Evolutionary conservation across 2,888 invertebrate species (phyloP), one percentile per base, ranked within the genome.

Genomic region (Ceramica pisi): DNA sequence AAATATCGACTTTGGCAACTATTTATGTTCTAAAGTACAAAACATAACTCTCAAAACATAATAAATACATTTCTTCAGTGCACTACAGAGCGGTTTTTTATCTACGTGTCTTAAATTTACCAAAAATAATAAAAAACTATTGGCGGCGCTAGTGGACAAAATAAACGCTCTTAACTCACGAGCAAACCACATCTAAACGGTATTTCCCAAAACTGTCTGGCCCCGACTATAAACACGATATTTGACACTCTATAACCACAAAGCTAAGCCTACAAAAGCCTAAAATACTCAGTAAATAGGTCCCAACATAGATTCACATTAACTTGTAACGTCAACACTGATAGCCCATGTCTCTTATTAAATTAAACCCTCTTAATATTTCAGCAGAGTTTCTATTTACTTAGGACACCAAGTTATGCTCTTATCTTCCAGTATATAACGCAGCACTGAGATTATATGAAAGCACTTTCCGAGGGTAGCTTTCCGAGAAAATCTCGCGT

Each of bases 331-430:
- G 67, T 69, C 75, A 82, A 67, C 77, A 76, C 81, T 44, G 90
- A 90, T 91, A 91, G 83, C 75, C 82, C 91, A 90, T 90, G 90
- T 86, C 78, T 80, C 69, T 84, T 86, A 86, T 86, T 75, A 88
- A 89, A 88, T 86, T 85, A 85, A 85, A 88, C 86, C 87, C 86
- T 87, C 86, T 82, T 86, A 86, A 87, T 87, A 87, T 88, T 88
- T 87, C 71, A 88, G 80, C 70, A 60, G 74, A 79, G 80, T 75
- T 68, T 68, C 68, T 91, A 91, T 91, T 91, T 91, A 87, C 83
- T 91, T 90, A 90, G 91, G 91, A 85, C 75, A 74, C 75, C 77
- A 81, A 82, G 79, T 84, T 83, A 84, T 75, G 72, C 65, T 82
- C 73, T 75, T 85, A 85, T 83, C 81, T 83, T 70, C 73, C 61